Percentiles rank a stretch among this genome's conserved stretches.
Conservation (phyloP, 2,888 invertebrate genomes). For the Sthenelais limicola region DNA sequence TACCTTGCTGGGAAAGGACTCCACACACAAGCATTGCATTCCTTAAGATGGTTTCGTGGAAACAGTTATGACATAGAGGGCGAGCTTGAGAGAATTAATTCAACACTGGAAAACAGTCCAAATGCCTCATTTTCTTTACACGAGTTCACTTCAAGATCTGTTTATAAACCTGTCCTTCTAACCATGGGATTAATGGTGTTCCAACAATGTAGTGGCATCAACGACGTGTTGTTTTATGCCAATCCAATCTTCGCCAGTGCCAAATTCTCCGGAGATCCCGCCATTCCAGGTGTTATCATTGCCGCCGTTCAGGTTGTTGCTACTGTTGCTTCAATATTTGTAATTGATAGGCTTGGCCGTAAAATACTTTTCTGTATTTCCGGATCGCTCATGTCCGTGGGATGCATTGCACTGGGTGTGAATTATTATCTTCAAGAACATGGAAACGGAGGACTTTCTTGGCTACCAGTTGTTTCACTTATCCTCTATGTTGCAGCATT, state of each 20-base stretch:
- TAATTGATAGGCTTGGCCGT: slow-evolving; percentile 16
- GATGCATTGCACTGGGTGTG: slow-evolving; percentile 12
- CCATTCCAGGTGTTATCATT: slow-evolving; percentile 14
- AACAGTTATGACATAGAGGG: too few relatives aligned
- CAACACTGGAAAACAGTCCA: too few relatives aligned
- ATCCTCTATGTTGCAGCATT: slow-evolving; percentile 24
- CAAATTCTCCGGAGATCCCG: slow-evolving; percentile 16
- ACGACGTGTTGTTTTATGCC: slow-evolving; percentile 33
- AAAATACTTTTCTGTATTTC: slow-evolving; percentile 4
- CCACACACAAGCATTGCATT: too few relatives aligned
- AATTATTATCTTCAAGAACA: slow-evolving; percentile 28
- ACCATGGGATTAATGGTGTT: slow-evolving; percentile 26
- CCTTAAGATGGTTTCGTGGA: too few relatives aligned
- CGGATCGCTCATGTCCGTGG: neutral
- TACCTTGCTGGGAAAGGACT: slow-evolving; percentile 15
- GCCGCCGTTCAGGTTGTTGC: slow-evolving; percentile 23
- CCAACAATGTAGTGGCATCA: slow-evolving; percentile 37
- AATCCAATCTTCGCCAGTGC: too few relatives aligned
- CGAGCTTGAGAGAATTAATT: too few relatives aligned
- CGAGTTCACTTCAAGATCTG: too few relatives aligned
- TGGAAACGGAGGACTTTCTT: neutral
- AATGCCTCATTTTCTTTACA: too few relatives aligned
- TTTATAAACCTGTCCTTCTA: slow-evolving; percentile 20
- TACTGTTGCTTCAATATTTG: neutral
- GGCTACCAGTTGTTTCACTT: slow-evolving; percentile 8